Conservation (phyloP, 2,113 vertebrate genomes). For the Benitochromis conjunctus region DNA sequence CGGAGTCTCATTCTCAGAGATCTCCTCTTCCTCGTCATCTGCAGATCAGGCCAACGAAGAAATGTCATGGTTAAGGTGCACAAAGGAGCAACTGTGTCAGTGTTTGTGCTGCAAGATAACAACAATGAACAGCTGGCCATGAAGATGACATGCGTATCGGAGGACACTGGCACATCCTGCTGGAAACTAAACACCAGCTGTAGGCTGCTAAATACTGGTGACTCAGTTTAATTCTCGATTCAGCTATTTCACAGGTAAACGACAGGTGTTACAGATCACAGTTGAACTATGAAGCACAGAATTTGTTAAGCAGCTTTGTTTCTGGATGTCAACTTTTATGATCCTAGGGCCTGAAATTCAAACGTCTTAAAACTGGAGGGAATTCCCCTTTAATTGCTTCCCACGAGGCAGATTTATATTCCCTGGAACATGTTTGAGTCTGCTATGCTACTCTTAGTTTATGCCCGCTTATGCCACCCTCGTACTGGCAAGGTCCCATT, state of each 20-base stretch:
- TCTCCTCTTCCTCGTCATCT: conserved; percentile 92
- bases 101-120: background rate
- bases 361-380: background rate
- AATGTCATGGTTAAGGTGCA: background rate
- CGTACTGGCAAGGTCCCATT: background rate
- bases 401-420: background rate
- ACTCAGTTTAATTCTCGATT: background rate
- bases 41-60: background rate
- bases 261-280: background rate
- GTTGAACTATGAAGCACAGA: background rate
- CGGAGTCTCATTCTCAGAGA: conserved; percentile 90
- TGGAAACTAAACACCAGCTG: background rate
- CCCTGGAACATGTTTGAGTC: background rate
- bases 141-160: background rate
- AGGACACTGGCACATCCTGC: background rate
- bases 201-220: background rate
- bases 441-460: background rate
- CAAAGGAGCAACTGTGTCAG: background rate
- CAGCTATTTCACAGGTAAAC: background rate
- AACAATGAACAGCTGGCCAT: background rate
- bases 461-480: rapidly evolving
- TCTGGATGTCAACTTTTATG: background rate
- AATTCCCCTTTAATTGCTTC: background rate
- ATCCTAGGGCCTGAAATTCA: background rate
- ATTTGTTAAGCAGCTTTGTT: background rate